Evolutionary conservation across 1,140 invertebrate species (phyloP).

Genomic region (Caenorhabditis brenneri): DNA sequence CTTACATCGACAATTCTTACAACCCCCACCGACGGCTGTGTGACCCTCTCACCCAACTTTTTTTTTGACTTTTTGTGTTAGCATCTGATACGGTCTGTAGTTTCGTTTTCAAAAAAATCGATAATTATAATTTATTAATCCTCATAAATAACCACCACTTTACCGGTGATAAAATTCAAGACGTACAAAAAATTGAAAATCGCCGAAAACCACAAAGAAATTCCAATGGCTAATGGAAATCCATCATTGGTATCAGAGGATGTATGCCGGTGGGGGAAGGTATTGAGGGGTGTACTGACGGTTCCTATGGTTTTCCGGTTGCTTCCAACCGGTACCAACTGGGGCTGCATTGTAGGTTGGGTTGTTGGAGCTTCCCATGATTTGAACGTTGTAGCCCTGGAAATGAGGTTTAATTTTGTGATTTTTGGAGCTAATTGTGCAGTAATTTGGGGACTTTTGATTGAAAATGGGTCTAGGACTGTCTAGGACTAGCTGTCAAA

Average conservation of each 20-base stretch:
- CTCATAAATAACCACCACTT: conserved; percentile 40
- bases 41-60: not conserved
- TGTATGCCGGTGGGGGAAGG: conserved; percentile 17
- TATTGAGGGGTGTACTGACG: conserved; percentile 15
- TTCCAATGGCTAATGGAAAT: not conserved
- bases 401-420: not conserved
- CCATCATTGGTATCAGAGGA: not conserved
- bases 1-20: conserved; percentile 20
- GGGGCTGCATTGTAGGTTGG: conserved; percentile 29
- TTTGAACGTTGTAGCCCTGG: conserved; percentile 45
- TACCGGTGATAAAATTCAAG: conserved; percentile 42
- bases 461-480: too few species aligned
- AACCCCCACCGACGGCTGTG: not conserved
- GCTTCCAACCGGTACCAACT: conserved; percentile 39
- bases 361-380: not conserved
- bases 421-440: too few species aligned
- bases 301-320: conserved; percentile 1
- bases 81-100: too few species aligned
- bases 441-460: not conserved
- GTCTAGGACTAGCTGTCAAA: too few species aligned
- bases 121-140: not conserved
- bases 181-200: conserved; percentile 46
- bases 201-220: conserved; percentile 29
- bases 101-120: not conserved
- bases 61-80: not conserved